Conservation (phyloP, 2,888 invertebrate species). For the Eupithecia abbreviata region DNA sequence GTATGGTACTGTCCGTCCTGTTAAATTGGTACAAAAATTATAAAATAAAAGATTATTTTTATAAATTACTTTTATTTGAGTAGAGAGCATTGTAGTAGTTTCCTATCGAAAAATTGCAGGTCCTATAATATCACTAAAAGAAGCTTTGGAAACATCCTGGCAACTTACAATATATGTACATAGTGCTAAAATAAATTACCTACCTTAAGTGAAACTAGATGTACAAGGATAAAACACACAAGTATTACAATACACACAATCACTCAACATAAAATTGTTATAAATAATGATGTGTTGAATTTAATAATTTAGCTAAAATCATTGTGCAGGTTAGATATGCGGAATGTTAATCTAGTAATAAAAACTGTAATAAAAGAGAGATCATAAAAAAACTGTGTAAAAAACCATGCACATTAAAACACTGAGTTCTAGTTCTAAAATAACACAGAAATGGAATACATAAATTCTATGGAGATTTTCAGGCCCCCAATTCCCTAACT, state of each 20-base stretch:
- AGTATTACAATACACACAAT: background rate
- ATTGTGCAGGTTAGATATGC: background rate
- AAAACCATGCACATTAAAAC: background rate
- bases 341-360: background rate
- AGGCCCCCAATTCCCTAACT: background rate
- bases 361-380: background rate
- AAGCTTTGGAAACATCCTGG: background rate
- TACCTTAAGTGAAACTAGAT: background rate
- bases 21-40: conserved; percentile 11
- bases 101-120: background rate
- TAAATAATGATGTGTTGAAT: background rate
- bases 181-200: conserved; percentile 3
- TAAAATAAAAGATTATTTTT: background rate
- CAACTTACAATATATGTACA: background rate
- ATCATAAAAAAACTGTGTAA: conserved; percentile 4
- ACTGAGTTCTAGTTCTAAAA: background rate
- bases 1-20: conserved; percentile 22
- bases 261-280: background rate
- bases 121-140: background rate
- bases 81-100: conserved; percentile 3
- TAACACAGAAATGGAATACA: background rate
- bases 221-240: conserved; percentile 2
- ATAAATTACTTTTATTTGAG: conserved; percentile 1
- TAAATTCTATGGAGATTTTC: background rate
- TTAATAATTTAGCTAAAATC: background rate